phyloP scores from a whole-genome alignment of 2,888 invertebrate species.

The Drosophila emarginata region DNA sequence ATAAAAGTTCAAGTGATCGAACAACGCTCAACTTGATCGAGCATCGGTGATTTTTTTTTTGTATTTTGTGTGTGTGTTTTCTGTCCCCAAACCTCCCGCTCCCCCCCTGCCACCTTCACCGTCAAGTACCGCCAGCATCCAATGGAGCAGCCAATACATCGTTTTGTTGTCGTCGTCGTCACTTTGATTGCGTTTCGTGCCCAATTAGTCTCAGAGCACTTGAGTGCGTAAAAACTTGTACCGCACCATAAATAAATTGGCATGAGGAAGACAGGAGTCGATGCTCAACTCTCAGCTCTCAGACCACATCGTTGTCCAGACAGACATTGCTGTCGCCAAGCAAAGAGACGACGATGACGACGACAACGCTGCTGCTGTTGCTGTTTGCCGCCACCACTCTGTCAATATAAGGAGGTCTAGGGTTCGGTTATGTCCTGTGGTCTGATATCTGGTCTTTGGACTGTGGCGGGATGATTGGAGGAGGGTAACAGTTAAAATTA shows the following conservation, averaged over 20 bases:
- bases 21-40: constrained; percentile 27
- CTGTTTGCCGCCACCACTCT: constrained; percentile 44
- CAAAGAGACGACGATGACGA: constrained; percentile 46
- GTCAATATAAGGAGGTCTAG: constrained; percentile 62
- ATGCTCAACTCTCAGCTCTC: constrained; percentile 25
- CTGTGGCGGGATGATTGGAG: neutral
- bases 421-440: constrained; percentile 20
- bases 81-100: neutral
- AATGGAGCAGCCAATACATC: constrained; percentile 33
- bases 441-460: constrained; percentile 2
- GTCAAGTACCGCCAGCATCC: constrained; percentile 6
- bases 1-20: constrained; percentile 75
- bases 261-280: constrained; percentile 77
- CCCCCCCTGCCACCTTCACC: no score
- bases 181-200: constrained; percentile 81
- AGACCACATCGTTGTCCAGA: constrained; percentile 49
- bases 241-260: constrained; percentile 82
- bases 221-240: constrained; percentile 82
- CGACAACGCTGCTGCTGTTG: constrained; percentile 36
- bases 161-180: constrained; percentile 63
- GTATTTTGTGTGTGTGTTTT: constrained; percentile 17
- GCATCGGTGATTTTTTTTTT: constrained; percentile 19
- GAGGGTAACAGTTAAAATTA: constrained; percentile 43
- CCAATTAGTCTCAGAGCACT: constrained; percentile 82
- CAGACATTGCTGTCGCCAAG: constrained; percentile 71